Conservation (phyloP, 2,113 vertebrate species). For the Chionodraco myersi region DNA sequence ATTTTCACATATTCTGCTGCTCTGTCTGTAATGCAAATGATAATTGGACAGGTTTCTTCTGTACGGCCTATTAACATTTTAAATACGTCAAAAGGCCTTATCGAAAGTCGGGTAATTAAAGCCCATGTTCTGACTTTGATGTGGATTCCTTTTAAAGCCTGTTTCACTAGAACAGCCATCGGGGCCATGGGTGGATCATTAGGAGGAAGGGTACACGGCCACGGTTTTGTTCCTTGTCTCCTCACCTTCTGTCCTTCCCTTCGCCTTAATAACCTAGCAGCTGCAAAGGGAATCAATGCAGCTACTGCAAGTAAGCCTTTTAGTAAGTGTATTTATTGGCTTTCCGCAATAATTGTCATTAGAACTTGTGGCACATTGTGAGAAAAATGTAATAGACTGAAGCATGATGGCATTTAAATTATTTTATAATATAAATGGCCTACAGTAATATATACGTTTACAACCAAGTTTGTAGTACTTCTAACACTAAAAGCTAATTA, state of each 20-base stretch:
- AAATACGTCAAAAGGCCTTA: slow-evolving; percentile 56
- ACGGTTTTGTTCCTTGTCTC: slow-evolving; percentile 25
- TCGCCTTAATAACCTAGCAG: slow-evolving; percentile 6
- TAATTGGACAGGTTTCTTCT: slow-evolving; percentile 71
- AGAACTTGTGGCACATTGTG: no score
- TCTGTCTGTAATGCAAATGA: slow-evolving; percentile 50
- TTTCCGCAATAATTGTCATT: not conserved
- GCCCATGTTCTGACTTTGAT: slow-evolving; percentile 60
- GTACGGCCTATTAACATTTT: slow-evolving; percentile 61
- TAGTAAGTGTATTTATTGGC: not conserved
- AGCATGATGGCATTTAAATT: no score
- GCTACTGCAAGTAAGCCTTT: not conserved
- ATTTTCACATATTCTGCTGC: slow-evolving; percentile 23
- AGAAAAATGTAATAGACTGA: no score
- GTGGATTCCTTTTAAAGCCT: slow-evolving; percentile 66
- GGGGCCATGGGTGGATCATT: slow-evolving; percentile 70
- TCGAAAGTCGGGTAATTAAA: slow-evolving; percentile 65
- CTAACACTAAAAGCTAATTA: not conserved
- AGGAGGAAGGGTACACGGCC: slow-evolving; percentile 51
- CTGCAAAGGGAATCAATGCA: not conserved
- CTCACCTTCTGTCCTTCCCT: slow-evolving; percentile 36
- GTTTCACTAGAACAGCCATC: slow-evolving; percentile 55
- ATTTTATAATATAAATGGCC: no score
- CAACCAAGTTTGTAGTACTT: no score
- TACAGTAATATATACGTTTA: no score